These are phyloP conservation scores for Rhea pennata DNA, from an alignment of 2,113 vertebrate genomes.

Conservation along the genomic window DNA sequence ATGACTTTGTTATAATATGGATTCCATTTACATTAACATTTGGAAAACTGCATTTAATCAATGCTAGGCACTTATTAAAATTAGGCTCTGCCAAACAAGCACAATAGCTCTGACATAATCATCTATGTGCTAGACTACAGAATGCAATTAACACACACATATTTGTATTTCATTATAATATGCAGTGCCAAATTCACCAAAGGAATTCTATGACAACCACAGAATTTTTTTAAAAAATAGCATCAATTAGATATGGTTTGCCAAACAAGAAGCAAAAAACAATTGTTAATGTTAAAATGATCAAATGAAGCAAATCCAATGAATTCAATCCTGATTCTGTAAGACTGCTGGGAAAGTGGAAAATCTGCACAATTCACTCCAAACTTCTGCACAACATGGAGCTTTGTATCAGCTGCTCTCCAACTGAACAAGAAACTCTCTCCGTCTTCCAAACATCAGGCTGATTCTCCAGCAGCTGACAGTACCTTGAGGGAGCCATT, in stretches of 20 bases:
- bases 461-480: conserved; percentile 28
- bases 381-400: neutral
- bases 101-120: neutral
- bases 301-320: neutral
- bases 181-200: neutral
- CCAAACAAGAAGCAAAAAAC: conserved; percentile 11
- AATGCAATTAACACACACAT: neutral
- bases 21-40: neutral
- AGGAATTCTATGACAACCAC: neutral
- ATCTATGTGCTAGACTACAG: neutral
- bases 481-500: conserved; percentile 4
- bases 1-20: neutral
- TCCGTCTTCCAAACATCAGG: neutral
- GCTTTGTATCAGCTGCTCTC: neutral
- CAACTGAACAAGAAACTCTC: neutral
- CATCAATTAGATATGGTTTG: neutral
- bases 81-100: neutral
- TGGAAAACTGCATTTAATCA: conserved; percentile 1
- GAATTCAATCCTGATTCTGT: neutral
- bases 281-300: conserved; percentile 23
- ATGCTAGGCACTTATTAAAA: neutral
- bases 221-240: neutral
- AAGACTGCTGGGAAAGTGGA: neutral
- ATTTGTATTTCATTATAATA: neutral
- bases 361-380: neutral